These are phyloP conservation scores for Xestia c-nigrum DNA, from an alignment of 2,888 invertebrate genomes.

Conservation along the genomic window DNA sequence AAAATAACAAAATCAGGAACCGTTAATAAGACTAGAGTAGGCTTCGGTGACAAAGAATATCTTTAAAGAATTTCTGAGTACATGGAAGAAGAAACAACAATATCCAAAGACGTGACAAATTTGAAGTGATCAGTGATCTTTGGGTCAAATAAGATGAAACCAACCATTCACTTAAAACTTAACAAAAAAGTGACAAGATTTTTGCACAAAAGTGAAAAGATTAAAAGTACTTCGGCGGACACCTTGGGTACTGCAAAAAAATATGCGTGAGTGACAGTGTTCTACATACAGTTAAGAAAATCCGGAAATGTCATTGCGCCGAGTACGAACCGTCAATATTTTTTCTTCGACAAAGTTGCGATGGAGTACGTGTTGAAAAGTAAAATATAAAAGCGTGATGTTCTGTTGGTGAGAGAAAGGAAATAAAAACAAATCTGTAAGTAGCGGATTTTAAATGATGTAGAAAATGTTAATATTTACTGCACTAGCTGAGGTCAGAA, in stretches of 20 bases:
- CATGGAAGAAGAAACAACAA: background rate
- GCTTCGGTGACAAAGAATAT: background rate
- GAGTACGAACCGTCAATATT: constrained; percentile 7
- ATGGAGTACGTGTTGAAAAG: constrained; percentile 43
- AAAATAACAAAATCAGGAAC: constrained; percentile 4
- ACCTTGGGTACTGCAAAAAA: constrained; percentile 16
- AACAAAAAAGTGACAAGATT: background rate
- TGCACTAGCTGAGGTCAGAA: constrained; percentile 36
- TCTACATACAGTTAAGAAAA: constrained; percentile 21
- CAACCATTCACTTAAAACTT: constrained; percentile 1
- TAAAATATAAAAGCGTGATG: constrained; percentile 46
- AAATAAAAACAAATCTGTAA: constrained; percentile 56
- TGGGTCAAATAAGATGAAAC: background rate
- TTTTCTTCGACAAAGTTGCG: constrained; percentile 31
- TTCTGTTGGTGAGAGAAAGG: constrained; percentile 51
- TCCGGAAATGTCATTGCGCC: constrained; percentile 23
- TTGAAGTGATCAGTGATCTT: background rate
- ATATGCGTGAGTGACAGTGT: constrained; percentile 23
- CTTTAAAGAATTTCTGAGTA: background rate
- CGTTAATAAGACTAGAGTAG: background rate
- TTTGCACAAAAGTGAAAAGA: constrained; percentile 4
- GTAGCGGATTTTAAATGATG: constrained; percentile 52
- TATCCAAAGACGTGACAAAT: background rate
- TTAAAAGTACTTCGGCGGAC: background rate
- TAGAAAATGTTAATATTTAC: constrained; percentile 53